Evolutionary conservation across 2,797 vertebrate genomes (phyloP).

Genomic region (Eptatretus atami): DNA sequence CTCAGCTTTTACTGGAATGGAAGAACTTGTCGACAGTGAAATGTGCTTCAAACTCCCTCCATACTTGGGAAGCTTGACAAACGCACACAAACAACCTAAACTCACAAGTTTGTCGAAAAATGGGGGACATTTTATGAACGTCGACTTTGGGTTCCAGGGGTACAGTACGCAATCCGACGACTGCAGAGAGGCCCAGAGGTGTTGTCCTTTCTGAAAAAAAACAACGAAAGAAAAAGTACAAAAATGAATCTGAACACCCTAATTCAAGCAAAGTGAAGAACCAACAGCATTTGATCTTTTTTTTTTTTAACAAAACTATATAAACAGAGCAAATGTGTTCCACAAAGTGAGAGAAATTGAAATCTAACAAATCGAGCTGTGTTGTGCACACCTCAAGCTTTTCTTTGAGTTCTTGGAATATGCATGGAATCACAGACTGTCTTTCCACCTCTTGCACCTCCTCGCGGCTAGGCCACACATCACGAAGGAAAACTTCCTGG

Average conservation of each 20-base stretch:
- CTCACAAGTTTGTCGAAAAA: slow-evolving; percentile 68
- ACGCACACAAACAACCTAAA: background rate
- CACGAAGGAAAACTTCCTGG: slow-evolving; percentile 41
- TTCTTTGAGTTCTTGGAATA: slow-evolving; percentile 89
- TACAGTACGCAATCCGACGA: slow-evolving; percentile 54
- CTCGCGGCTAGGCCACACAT: slow-evolving; percentile 70
- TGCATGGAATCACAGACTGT: slow-evolving; percentile 56
- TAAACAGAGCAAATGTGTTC: background rate
- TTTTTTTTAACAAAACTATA: slow-evolving; percentile 8
- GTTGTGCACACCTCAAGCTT: slow-evolving; percentile 49
- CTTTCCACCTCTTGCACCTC: slow-evolving; percentile 66
- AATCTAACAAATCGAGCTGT: background rate
- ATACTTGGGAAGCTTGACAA: background rate
- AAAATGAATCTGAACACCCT: too few species aligned
- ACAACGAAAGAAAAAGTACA: background rate
- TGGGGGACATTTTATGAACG: slow-evolving; percentile 84
- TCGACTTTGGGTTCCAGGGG: slow-evolving; percentile 58
- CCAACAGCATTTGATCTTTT: background rate
- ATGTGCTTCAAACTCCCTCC: too few species aligned
- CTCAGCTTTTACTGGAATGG: background rate
- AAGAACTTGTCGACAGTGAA: background rate
- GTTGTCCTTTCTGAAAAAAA: slow-evolving; percentile 42
- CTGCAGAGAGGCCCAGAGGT: slow-evolving; percentile 55
- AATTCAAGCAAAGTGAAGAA: background rate
- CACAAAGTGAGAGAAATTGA: background rate